Conservation (phyloP, 1,140 invertebrate species). For the Drosophila paulistorum region DNA sequence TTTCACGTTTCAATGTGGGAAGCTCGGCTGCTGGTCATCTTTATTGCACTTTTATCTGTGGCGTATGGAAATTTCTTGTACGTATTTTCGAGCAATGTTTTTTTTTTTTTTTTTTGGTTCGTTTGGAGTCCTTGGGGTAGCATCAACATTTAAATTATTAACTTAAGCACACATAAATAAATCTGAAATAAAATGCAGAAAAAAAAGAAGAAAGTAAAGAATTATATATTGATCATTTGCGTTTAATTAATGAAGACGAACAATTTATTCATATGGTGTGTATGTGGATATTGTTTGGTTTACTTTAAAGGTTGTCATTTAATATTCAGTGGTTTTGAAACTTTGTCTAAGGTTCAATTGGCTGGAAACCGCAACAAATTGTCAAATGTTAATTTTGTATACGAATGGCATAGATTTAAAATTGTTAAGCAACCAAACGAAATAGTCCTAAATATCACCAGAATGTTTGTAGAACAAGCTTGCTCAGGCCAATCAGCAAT, state of each 20-base stretch:
- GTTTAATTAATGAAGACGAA: slow-evolving; percentile 33
- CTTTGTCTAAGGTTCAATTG: slow-evolving; percentile 19
- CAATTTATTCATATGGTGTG: slow-evolving; percentile 16
- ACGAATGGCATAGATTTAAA: slow-evolving; percentile 10
- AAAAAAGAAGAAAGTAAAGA: slow-evolving; percentile 22
- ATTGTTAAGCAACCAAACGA: slow-evolving; percentile 11
- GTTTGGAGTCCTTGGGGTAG: slow-evolving; percentile 53
- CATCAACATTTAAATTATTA: slow-evolving; percentile 68
- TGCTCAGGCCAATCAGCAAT: slow-evolving; percentile 17
- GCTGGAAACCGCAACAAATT: slow-evolving; percentile 23
- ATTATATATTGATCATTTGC: slow-evolving; percentile 27
- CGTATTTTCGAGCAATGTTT: slow-evolving; percentile 7
- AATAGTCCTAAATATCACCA: slow-evolving; percentile 4
- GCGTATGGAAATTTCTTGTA: slow-evolving; percentile 9
- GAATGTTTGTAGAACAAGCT: neutral
- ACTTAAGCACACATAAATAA: slow-evolving; percentile 58
- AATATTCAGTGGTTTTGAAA: neutral
- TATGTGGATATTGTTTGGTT: neutral
- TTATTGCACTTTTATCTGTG: slow-evolving; percentile 44
- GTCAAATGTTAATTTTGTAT: slow-evolving; percentile 28
- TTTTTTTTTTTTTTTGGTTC: slow-evolving; percentile 5
- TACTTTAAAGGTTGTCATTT: slow-evolving; percentile 7
- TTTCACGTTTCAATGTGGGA: slow-evolving; percentile 36
- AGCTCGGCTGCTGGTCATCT: slow-evolving; percentile 20
- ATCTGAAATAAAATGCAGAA: slow-evolving; percentile 14